Evolutionary conservation across 2,888 invertebrate genomes (phyloP).

Genomic region (Protula sp.): DNA sequence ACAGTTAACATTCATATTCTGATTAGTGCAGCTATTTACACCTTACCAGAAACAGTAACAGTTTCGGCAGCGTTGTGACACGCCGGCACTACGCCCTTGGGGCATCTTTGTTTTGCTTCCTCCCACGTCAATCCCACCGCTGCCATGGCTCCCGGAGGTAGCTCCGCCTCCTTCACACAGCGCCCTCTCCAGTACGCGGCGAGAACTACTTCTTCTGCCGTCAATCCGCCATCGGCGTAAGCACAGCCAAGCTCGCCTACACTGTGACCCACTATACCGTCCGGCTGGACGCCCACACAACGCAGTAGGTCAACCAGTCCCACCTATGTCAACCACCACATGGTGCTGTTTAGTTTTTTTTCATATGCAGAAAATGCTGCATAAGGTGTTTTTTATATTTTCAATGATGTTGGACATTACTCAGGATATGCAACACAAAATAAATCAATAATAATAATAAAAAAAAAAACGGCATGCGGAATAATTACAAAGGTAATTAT

Average conservation of each 20-base stretch:
- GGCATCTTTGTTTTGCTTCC: conserved; percentile 46
- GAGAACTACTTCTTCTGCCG: conserved; percentile 86
- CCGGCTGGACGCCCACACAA: conserved; percentile 71
- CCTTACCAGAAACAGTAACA: conserved; percentile 78
- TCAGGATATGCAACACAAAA: too few species aligned
- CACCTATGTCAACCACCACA: too few species aligned
- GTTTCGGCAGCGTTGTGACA: conserved; percentile 94
- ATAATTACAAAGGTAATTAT: too few species aligned
- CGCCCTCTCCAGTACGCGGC: conserved; percentile 81
- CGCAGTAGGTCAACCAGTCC: conserved; percentile 84
- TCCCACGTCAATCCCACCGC: conserved; percentile 54
- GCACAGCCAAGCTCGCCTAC: conserved; percentile 92
- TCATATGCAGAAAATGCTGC: too few species aligned
- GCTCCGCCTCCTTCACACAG: conserved; percentile 47
- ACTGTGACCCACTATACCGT: conserved; percentile 95
- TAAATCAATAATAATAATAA: too few species aligned
- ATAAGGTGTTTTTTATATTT: too few species aligned
- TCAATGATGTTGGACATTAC: too few species aligned
- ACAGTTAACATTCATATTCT: too few species aligned
- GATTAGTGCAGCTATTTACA: too few species aligned
- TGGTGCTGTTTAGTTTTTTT: too few species aligned
- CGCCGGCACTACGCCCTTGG: conserved; percentile 56
- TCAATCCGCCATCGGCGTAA: conserved; percentile 92
- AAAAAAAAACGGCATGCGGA: too few species aligned
- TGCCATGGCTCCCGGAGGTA: conserved; percentile 43